Evolutionary conservation across 1,140 invertebrate genomes (phyloP), one percentile per base, ranked within the genome.

Genomic region (Drosophila kikkawai): DNA sequence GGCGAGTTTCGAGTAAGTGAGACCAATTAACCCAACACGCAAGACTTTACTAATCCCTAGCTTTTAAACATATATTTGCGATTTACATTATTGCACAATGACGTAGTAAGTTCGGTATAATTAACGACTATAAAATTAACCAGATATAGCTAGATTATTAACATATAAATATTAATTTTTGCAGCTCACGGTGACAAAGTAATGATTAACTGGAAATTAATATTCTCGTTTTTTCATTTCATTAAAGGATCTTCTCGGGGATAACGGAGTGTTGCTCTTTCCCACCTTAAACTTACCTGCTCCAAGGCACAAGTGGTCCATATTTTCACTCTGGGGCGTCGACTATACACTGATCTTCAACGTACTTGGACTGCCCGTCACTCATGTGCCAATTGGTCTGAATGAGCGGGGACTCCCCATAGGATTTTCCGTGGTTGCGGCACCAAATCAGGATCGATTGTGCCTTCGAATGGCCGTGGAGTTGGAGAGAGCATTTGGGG

Each of bases 401-500:
- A 94, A 94, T 71, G 90, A 82, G 1, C 82, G 95, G 15, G 95
- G 95, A 3, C 87, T 97, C 48, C 97, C 97, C 0, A 79, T 97
- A 19, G 96, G 96, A 26, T 90, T 97, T 70, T 97, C 97, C 93
- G 95, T 96, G 64, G 93, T 96, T 68, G 95, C 95, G 0, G 94
- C 93, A 0, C 94, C 94, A 8, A 90, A 94, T 85, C 94, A 95
- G 88, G 97, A 98, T 92, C 94, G 95, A 45, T 86, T 97, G 1
- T 96, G 96, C 66, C 86, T 98, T 29, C 95, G 95, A 5, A 94
- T 97, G 4, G 97, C 97, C 1, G 87, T 93, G 74, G 95, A 97
- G 73, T 90, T 99, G n/a, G 97, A 98, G 83, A 94, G 94, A 55
- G 95, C 93, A 2, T 97, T 98, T 92, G 97, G 97, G 9, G 97